Percentiles rank a stretch among this genome's conserved stretches.
phyloP scores from a whole-genome alignment of 2,888 invertebrate species.

The Leucania comma region DNA sequence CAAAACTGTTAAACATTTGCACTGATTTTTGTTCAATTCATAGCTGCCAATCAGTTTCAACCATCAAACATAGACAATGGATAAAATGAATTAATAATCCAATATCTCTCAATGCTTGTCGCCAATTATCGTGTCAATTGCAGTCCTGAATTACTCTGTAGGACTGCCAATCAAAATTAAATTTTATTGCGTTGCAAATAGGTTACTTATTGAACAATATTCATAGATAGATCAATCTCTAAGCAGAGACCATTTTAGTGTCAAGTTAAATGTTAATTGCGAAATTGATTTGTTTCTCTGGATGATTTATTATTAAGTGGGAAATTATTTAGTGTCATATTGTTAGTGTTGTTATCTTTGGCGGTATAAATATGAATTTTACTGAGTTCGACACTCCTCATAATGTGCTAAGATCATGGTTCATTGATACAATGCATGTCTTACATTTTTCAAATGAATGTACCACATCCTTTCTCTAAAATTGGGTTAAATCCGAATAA shows the following conservation, averaged over 20 bases:
- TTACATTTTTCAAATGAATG: background rate
- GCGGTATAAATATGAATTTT: constrained; percentile 20
- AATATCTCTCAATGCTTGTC: constrained; percentile 66
- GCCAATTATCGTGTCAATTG: constrained; percentile 69
- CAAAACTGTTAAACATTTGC: background rate
- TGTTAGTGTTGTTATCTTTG: constrained; percentile 33
- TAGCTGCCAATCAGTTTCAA: constrained; percentile 32
- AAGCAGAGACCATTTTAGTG: constrained; percentile 58
- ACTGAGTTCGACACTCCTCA: constrained; percentile 2
- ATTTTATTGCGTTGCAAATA: constrained; percentile 56
- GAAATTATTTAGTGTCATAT: constrained; percentile 24
- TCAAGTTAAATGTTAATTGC: constrained; percentile 57
- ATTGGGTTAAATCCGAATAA: constrained; percentile 15
- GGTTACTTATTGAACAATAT: constrained; percentile 23
- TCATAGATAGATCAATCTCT: constrained; percentile 49
- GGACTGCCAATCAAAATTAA: constrained; percentile 65
- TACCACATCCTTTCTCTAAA: constrained; percentile 19
- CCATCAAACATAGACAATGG: constrained; percentile 44
- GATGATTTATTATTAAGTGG: constrained; percentile 44
- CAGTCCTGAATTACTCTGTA: constrained; percentile 62
- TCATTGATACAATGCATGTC: background rate
- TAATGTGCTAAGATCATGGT: background rate
- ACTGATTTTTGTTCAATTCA: constrained; percentile 9
- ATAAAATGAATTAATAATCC: constrained; percentile 63
- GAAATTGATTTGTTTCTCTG: constrained; percentile 54